phyloP scores from a whole-genome alignment of 2,113 vertebrate species.

The Apus apus region DNA sequence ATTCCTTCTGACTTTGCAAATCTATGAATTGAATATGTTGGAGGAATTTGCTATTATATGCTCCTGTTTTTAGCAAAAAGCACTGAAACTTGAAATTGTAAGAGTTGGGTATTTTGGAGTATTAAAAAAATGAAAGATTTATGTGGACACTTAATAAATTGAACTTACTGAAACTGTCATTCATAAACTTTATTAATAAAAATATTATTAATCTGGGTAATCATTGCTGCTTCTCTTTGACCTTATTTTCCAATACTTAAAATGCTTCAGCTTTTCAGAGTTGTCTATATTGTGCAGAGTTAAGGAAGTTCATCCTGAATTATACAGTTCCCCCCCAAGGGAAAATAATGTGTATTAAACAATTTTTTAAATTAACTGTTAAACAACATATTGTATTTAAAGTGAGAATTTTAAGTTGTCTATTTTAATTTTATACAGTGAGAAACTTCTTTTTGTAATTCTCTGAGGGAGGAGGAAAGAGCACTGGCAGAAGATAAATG shows the following conservation, averaged over 20 bases:
- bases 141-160: background rate
- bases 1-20: background rate
- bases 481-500: background rate
- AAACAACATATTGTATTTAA: background rate
- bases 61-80: background rate
- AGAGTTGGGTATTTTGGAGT: background rate
- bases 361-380: background rate
- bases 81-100: background rate
- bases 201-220: background rate
- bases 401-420: background rate
- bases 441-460: background rate
- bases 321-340: background rate
- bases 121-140: background rate
- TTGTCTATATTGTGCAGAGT: background rate
- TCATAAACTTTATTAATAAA: conserved; percentile 37
- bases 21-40: background rate
- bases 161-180: background rate
- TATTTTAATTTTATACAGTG: background rate
- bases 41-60: background rate
- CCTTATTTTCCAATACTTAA: background rate
- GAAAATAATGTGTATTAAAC: background rate
- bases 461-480: background rate
- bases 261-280: background rate
- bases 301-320: background rate
- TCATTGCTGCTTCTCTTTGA: background rate